Evolutionary conservation across 2,113 vertebrate genomes (phyloP).

Genomic region (Cyanistes caeruleus): DNA sequence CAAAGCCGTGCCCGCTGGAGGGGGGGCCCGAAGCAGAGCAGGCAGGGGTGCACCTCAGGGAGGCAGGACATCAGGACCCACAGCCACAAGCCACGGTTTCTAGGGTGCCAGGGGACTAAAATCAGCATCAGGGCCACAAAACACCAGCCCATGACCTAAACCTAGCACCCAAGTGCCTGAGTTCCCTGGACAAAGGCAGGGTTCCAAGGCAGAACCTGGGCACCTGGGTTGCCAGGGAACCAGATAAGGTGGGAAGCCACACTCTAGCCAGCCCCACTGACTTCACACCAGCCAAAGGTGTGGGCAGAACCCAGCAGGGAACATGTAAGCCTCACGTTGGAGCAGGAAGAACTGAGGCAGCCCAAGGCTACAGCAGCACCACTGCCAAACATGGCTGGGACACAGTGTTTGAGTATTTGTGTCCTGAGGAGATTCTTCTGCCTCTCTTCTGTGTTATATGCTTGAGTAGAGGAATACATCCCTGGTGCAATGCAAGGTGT

Average conservation of each 20-base stretch:
- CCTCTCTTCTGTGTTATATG: not conserved
- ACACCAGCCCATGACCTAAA: not conserved
- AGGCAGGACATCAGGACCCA: not conserved
- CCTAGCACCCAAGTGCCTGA: not conserved
- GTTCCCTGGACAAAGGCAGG: not conserved
- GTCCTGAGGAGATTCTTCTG: not conserved
- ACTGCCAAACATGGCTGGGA: not conserved
- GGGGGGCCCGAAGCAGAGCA: conserved; percentile 1
- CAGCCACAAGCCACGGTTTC: not conserved
- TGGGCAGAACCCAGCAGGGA: not conserved
- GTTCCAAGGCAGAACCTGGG: not conserved
- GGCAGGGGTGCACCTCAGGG: not conserved
- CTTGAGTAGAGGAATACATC: not conserved
- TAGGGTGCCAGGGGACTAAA: not conserved
- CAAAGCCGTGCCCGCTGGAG: not conserved
- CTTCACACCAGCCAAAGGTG: not conserved
- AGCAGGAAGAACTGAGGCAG: not conserved
- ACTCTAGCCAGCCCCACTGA: not conserved
- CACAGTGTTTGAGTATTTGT: not conserved
- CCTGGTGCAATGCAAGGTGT: not conserved
- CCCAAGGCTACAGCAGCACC: not conserved
- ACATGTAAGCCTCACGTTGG: accelerated
- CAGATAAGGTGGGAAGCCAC: not conserved
- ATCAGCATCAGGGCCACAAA: not conserved
- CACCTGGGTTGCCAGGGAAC: not conserved